These are phyloP conservation scores for Eutrigla gurnardus DNA, from an alignment of 2,797 vertebrate genomes.

Conservation along the genomic window DNA sequence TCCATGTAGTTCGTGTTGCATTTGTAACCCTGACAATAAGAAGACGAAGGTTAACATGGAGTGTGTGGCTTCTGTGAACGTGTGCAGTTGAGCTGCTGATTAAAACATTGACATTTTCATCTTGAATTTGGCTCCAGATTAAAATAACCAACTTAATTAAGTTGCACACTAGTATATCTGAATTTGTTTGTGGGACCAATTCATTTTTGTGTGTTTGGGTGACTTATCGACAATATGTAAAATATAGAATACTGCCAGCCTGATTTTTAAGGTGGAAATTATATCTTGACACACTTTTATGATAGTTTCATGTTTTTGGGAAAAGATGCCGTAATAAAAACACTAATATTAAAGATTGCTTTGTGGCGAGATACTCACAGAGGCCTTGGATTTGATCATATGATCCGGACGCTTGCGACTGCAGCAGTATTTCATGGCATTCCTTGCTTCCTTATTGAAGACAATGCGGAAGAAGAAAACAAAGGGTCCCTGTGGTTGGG, in stretches of 20 bases:
- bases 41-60: background rate
- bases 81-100: background rate
- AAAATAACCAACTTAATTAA: too few species aligned
- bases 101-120: too few species aligned
- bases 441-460: slow-evolving; percentile 92
- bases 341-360: background rate
- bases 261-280: background rate
- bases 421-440: slow-evolving; percentile 89
- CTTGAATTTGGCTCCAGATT: too few species aligned
- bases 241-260: background rate
- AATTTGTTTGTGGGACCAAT: background rate
- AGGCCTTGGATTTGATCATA: slow-evolving; percentile 90
- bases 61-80: background rate
- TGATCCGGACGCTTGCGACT: slow-evolving; percentile 86
- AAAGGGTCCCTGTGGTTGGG: slow-evolving; percentile 87
- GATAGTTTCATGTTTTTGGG: background rate
- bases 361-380: slow-evolving; percentile 82
- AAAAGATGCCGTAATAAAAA: background rate
- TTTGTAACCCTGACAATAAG: slow-evolving; percentile 83
- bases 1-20: slow-evolving; percentile 88
- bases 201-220: background rate
- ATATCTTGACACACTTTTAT: background rate
- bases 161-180: too few species aligned
- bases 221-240: background rate
- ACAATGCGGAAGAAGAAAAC: slow-evolving; percentile 92